Evolutionary conservation across 2,797 vertebrate species (phyloP).

Genomic region (Gymnodraco acuticeps): DNA sequence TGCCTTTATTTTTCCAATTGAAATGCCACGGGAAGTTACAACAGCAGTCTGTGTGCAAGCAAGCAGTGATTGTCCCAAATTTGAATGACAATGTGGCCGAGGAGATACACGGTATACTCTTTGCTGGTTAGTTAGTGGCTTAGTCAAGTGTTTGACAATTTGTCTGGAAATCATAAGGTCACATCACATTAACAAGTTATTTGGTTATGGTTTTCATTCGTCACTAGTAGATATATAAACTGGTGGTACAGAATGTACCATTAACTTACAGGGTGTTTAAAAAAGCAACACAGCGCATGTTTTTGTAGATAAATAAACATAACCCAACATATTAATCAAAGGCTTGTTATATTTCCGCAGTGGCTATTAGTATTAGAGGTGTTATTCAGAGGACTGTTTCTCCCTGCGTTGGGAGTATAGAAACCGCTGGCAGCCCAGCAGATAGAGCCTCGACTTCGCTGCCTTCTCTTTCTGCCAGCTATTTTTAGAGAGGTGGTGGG

Average conservation of each 20-base stretch:
- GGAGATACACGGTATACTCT: background rate
- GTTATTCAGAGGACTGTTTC: conserved; percentile 65
- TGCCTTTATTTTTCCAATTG: background rate
- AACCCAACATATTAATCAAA: background rate
- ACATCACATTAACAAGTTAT: background rate
- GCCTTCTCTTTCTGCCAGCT: conserved; percentile 80
- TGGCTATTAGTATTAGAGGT: conserved; percentile 49
- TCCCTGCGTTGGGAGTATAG: conserved; percentile 70
- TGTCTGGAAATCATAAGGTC: background rate
- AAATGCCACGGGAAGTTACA: background rate
- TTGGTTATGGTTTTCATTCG: background rate
- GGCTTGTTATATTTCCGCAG: conserved; percentile 1
- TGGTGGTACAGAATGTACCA: no score
- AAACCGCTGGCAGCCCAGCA: conserved; percentile 75
- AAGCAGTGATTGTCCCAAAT: background rate
- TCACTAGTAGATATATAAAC: background rate
- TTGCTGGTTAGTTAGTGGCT: background rate
- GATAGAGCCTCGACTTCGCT: conserved; percentile 74
- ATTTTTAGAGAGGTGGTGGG: conserved; percentile 86
- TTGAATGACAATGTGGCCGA: conserved; percentile 7
- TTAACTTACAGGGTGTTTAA: no score
- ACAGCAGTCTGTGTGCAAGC: background rate
- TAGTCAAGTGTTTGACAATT: background rate
- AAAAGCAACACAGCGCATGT: no score
- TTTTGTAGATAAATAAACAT: no score